Evolutionary conservation across 2,888 invertebrate species (phyloP), one percentile per base, ranked within the genome.

Genomic region (Troides aeacus): DNA sequence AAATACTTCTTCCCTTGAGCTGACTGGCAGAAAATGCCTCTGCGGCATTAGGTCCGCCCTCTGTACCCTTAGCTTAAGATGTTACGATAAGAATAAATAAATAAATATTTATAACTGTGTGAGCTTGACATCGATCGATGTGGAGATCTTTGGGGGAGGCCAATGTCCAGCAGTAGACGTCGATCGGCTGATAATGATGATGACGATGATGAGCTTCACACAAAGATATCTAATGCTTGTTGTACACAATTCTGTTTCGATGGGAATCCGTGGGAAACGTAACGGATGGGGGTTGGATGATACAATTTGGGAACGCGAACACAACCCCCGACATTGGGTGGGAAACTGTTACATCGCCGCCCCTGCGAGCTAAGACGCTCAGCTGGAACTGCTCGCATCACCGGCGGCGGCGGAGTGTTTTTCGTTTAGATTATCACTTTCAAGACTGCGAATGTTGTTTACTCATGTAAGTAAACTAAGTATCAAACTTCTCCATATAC

Each of bases 331-430:
- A 18, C 56, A 30, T 57, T 64, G 69, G 69, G 69, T 64, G 69
- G 69, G 64, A 50, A 61, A 21, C 39, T 61, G 61, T 69, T 61
- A 57, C 61, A 53, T 68, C 59, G 59, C 64, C 69, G 69, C 69
- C 69, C 69, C 56, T 24, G 23, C 17, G 5, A 60, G 61, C 64
- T 69, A 50, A 42, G 30, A 64, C 61, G 61, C 69, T 50, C 56
- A 30, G 61, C 39, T 24, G 18, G 53, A 15, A 21, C 23, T n/a
- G 15, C 30, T 60, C 60, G 4, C 60, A 50, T n/a, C 30, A 46
- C 61, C 46, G 39, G 59, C 42, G 61, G 24, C 23, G 65, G 24
- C 36, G 50, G 39, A 39, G 39, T 10, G 1, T 39, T 39, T 7
- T 6, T 39, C 10, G 7, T 10, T 39, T 10, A 10, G 7, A 39